Base-by-base conservation (phyloP, 2,888 invertebrate genomes). In the Rutpela maculata region DNA sequence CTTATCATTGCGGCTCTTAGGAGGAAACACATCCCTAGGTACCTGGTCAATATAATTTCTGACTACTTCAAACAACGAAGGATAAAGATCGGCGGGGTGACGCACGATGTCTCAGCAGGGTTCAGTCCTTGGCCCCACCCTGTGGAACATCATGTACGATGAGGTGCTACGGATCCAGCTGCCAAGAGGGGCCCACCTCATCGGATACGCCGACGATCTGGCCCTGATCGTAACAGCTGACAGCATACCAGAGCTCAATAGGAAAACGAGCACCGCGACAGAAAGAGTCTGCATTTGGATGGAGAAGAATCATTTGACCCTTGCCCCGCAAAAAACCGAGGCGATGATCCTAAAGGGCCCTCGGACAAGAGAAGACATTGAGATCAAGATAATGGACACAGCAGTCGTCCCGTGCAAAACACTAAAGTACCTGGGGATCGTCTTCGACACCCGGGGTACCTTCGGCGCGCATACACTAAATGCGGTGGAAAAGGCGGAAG, bases 401-500 rank as follows among this genome's bases (percentile, higher is more conserved):
- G 57, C 19, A 1, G 59, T 74, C 6, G 55, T 10, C 19, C 60
- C 22, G 10, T 9, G 18, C 0, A 67, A 67, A 22, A 5, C 38
- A 9, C 57, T 81, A 17, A 82, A 82, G 76, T 85, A 85, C 22
- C 68, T 85, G 11, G 84, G 84, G 3, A 75, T 83, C 15, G 65
- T 43, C 22, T 56, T 85, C 1, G 83, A 83, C 65, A 57, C 56
- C 11, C 65, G 69, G 43, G 18, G 81, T 17, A 78, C 73, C 57
- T 83, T 80, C 65, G 75, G 75, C 17, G 59, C 66, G 9, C 83
- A 85, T 56, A 66, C 83, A n/a, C 65, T 62, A 22, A 68, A 35
- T 12, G 71, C 78, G 17, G 66, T 66, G 6, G 72, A n/a, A 9
- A 83, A 75, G 69, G 83, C 84, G 1, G 79, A 80, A 0, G 68